These are phyloP conservation scores for Grapholita molesta DNA, from an alignment of 1,140 invertebrate genomes.

Conservation along the genomic window DNA sequence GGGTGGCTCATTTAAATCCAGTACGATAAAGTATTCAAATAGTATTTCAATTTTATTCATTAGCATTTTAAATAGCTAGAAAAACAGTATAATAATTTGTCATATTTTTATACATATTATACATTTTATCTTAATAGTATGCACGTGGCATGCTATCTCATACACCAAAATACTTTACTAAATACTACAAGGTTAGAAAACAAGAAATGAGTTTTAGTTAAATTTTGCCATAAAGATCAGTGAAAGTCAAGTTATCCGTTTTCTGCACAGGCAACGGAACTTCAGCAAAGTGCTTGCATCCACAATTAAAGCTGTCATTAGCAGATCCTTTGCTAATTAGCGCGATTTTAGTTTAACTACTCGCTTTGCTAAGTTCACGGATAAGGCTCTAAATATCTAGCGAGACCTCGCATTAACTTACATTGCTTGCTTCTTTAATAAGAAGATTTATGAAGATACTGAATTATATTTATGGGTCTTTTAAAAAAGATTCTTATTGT, in stretches of 20 bases:
- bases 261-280: not conserved
- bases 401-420: not conserved
- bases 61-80: too few species aligned
- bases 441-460: conserved; percentile 1
- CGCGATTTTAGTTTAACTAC: conserved; percentile 4
- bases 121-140: too few species aligned
- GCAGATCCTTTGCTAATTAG: conserved; percentile 7
- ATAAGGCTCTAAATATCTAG: not conserved
- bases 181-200: too few species aligned
- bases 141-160: too few species aligned
- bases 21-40: too few species aligned
- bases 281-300: conserved; percentile 3
- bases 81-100: too few species aligned
- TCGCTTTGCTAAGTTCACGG: not conserved
- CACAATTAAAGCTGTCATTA: conserved; percentile 11
- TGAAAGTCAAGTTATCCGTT: not conserved
- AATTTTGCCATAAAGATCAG: too few species aligned
- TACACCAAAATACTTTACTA: too few species aligned
- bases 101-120: too few species aligned
- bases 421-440: not conserved
- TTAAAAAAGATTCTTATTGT: conserved; percentile 12
- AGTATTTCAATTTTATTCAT: too few species aligned
- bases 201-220: not conserved
- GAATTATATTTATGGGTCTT: not conserved
- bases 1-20: too few species aligned